These are phyloP conservation scores for Antitype chi DNA, from an alignment of 2,888 invertebrate species.

Conservation along the genomic window DNA sequence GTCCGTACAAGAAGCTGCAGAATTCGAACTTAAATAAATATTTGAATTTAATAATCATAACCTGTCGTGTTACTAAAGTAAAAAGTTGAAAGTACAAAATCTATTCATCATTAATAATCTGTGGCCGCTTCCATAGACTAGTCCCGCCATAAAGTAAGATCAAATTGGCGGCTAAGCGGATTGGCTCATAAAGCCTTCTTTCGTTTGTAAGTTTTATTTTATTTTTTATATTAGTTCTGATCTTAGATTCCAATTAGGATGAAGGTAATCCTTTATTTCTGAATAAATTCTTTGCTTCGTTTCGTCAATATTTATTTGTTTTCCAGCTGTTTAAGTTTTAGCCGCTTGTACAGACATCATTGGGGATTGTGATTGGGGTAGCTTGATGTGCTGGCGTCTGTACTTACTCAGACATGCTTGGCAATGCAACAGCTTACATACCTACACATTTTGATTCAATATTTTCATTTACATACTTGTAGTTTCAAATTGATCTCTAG, in stretches of 20 bases:
- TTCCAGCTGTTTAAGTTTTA: background rate
- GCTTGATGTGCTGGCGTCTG: too few species aligned
- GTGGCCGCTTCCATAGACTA: slow-evolving; percentile 33
- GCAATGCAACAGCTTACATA: background rate
- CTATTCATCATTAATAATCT: slow-evolving; percentile 46
- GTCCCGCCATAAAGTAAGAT: slow-evolving; percentile 58
- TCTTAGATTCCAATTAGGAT: slow-evolving; percentile 24
- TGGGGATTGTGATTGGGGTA: too few species aligned
- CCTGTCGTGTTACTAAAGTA: background rate
- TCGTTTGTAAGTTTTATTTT: slow-evolving; percentile 13
- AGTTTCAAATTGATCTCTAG: background rate
- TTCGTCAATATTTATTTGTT: slow-evolving; percentile 3
- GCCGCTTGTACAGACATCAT: too few species aligned
- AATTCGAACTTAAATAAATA: background rate
- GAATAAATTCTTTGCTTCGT: background rate
- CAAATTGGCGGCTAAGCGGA: slow-evolving; percentile 53
- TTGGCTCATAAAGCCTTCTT: slow-evolving; percentile 28
- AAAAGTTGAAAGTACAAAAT: slow-evolving; percentile 9
- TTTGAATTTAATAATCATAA: slow-evolving; percentile 2
- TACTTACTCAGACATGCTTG: background rate
- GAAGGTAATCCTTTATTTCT: background rate
- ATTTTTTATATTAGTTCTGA: slow-evolving; percentile 5
- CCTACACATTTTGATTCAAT: background rate
- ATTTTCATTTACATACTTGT: background rate
- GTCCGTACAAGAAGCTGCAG: background rate